phyloP scores from a whole-genome alignment of 2,113 vertebrate genomes.

The Carassius auratus region DNA sequence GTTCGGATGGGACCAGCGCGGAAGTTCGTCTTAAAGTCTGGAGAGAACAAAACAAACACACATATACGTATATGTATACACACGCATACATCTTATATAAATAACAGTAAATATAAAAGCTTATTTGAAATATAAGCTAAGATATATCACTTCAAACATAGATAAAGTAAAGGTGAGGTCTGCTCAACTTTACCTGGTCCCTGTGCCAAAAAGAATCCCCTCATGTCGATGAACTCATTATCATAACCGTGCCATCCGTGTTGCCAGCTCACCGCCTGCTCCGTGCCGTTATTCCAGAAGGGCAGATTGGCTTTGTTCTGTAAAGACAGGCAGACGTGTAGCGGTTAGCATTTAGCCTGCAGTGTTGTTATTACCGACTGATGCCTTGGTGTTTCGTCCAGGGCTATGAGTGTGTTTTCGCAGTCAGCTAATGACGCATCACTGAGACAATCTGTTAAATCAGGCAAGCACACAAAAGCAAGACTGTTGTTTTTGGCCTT shows the following conservation, averaged over 20 bases:
- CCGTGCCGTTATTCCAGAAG: constrained; percentile 87
- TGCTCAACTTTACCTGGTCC: constrained; percentile 84
- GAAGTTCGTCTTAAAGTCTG: constrained; percentile 88
- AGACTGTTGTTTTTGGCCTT: constrained; percentile 20
- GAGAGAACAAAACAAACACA: too few species aligned
- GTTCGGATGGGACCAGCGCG: constrained; percentile 82
- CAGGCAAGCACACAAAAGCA: not conserved
- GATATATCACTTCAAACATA: too few species aligned
- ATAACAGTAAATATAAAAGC: too few species aligned
- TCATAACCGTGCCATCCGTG: constrained; percentile 95
- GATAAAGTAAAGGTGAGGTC: not conserved
- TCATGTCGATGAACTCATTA: constrained; percentile 92
- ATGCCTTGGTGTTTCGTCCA: not conserved
- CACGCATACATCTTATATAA: too few species aligned
- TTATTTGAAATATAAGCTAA: too few species aligned
- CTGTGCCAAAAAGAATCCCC: constrained; percentile 87
- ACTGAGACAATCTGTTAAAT: not conserved
- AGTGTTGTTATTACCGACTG: not conserved
- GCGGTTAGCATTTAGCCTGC: not conserved
- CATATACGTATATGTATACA: too few species aligned
- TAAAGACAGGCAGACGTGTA: not conserved
- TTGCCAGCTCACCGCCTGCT: constrained; percentile 83
- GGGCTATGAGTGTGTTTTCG: not conserved
- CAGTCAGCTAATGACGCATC: not conserved
- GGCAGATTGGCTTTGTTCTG: constrained; percentile 87